phyloP scores from a whole-genome alignment of 1,140 invertebrate species.

The Sycophaga agraensis region DNA sequence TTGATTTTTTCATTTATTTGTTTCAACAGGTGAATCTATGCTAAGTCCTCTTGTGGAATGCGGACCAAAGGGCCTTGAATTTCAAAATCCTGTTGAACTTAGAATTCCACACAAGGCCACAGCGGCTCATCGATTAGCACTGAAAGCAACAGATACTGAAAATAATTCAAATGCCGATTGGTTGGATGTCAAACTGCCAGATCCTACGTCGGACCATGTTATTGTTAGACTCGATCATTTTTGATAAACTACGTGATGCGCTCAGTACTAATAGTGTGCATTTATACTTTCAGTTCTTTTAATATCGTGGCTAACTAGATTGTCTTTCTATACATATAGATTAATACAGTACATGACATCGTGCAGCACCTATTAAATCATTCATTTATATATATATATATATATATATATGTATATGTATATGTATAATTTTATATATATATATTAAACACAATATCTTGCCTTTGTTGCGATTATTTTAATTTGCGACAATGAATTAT shows the following conservation, averaged over 20 bases:
- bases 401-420: no score
- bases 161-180: conserved; percentile 59
- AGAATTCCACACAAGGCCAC: conserved; percentile 75
- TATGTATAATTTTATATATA: no score
- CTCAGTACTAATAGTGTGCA: neutral
- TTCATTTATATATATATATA: no score
- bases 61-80: conserved; percentile 88
- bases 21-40: conserved; percentile 80
- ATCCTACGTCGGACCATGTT: conserved; percentile 80
- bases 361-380: no score
- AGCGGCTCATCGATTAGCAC: conserved; percentile 68
- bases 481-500: no score
- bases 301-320: no score
- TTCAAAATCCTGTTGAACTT: conserved; percentile 83
- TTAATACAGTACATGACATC: no score
- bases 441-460: no score
- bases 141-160: conserved; percentile 82
- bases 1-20: conserved; percentile 21
- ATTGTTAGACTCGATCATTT: conserved; percentile 90
- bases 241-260: conserved; percentile 52
- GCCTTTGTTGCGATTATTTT: no score
- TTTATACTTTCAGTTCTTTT: no score
- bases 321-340: no score
- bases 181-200: conserved; percentile 75
- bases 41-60: conserved; percentile 93